Evolutionary conservation across 2,797 vertebrate genomes (phyloP).

Genomic region (Eidolon dupreanum): DNA sequence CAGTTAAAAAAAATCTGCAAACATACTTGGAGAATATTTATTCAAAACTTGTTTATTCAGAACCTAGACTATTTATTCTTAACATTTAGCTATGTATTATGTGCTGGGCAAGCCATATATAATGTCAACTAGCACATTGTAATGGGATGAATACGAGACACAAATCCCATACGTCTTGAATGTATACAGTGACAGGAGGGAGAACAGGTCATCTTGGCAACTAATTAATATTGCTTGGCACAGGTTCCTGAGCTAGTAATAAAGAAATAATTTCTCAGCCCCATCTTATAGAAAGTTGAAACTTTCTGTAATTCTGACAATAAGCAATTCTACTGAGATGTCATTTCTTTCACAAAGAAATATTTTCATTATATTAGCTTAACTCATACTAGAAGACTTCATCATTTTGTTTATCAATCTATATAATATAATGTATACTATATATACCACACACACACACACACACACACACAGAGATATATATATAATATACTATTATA

Average conservation of each 20-base stretch:
- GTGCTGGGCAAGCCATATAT: fast-evolving
- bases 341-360: not conserved
- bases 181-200: no score
- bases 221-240: not conserved
- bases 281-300: not conserved
- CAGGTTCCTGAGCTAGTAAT: not conserved
- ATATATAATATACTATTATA: not conserved
- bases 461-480: no score
- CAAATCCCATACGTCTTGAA: not conserved
- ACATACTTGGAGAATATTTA: not conserved
- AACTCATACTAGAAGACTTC: not conserved
- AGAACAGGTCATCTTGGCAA: not conserved
- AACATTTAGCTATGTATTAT: not conserved
- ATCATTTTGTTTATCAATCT: not conserved
- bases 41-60: not conserved
- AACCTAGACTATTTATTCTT: not conserved
- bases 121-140: not conserved
- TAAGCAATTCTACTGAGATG: not conserved
- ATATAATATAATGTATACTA: not conserved
- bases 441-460: no score
- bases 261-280: not conserved
- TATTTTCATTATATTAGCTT: not conserved
- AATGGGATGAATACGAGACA: not conserved
- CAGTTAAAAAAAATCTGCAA: not conserved
- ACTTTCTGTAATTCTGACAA: not conserved